Evolutionary conservation across 2,888 invertebrate genomes (phyloP).

Genomic region (Bombylius discolor): DNA sequence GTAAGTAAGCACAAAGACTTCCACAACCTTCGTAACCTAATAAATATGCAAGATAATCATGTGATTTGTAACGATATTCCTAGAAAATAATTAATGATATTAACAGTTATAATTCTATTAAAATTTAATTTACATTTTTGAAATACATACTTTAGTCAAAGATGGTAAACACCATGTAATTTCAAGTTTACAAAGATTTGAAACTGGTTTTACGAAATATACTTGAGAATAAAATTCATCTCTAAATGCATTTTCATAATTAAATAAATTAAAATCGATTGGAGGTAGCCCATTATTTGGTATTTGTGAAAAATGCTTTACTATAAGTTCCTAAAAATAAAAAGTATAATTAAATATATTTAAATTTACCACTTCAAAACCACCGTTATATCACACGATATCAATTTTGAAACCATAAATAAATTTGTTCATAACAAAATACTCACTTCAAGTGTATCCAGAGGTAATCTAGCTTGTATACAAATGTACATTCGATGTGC

Average conservation of each 20-base stretch:
- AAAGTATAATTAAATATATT: not conserved
- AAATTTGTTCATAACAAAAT: not conserved
- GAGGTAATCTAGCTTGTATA: constrained; percentile 48
- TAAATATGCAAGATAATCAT: constrained; percentile 62
- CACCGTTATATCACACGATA: not conserved
- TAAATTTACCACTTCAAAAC: not conserved
- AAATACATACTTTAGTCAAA: constrained; percentile 18
- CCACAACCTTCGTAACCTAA: constrained; percentile 79
- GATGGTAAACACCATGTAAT: constrained; percentile 33
- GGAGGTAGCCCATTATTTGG: constrained; percentile 51
- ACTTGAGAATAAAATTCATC: constrained; percentile 28
- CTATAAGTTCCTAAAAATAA: constrained; percentile 18
- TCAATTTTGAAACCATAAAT: not conserved
- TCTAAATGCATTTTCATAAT: constrained; percentile 25
- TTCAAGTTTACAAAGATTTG: constrained; percentile 54
- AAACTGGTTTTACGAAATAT: constrained; percentile 62
- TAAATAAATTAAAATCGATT: constrained; percentile 45
- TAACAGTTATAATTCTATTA: not conserved
- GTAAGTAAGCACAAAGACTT: constrained; percentile 63
- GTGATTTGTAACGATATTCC: constrained; percentile 34
- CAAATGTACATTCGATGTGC: constrained; percentile 80
- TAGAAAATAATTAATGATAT: constrained; percentile 7
- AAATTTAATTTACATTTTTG: not conserved
- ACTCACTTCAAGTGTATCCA: constrained; percentile 29
- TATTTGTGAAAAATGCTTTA: constrained; percentile 53